Conservation (phyloP, 1,140 invertebrate species). For the Euwallacea similis region DNA sequence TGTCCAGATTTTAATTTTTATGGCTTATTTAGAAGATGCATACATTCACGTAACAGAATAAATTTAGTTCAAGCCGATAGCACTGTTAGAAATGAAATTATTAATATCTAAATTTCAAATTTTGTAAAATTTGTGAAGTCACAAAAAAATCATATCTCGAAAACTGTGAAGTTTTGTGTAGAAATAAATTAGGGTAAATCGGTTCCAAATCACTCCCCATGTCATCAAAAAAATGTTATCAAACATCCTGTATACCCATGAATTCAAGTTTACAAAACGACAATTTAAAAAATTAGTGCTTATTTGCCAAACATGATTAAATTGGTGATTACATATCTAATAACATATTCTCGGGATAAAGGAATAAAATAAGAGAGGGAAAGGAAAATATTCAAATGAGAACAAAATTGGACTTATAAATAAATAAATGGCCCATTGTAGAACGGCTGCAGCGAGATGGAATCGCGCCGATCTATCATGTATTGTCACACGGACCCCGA, state of each 20-base stretch:
- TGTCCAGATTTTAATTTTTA: neutral
- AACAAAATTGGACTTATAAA: slow-evolving; percentile 33
- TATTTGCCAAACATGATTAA: no score
- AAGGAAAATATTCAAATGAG: slow-evolving; percentile 23
- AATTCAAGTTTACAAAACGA: no score
- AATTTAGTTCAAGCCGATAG: neutral
- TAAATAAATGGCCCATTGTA: slow-evolving; percentile 34
- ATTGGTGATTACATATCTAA: no score
- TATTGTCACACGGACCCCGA: slow-evolving; percentile 51
- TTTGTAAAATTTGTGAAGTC: no score
- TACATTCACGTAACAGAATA: neutral
- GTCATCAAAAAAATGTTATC: neutral
- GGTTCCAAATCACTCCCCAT: neutral
- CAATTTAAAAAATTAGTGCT: no score
- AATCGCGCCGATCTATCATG: slow-evolving; percentile 52
- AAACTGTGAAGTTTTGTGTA: no score
- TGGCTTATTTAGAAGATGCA: neutral
- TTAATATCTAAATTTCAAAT: no score
- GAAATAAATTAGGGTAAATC: no score
- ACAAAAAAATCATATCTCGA: no score
- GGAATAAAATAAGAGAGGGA: no score
- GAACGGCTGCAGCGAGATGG: slow-evolving; percentile 49
- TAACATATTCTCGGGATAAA: no score
- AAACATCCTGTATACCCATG: neutral
- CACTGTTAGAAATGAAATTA: neutral